A percentile compares a stretch with the other conserved stretches of the same genome.
Conservation (phyloP, 2,113 vertebrate genomes). For the Electrona antarctica region DNA sequence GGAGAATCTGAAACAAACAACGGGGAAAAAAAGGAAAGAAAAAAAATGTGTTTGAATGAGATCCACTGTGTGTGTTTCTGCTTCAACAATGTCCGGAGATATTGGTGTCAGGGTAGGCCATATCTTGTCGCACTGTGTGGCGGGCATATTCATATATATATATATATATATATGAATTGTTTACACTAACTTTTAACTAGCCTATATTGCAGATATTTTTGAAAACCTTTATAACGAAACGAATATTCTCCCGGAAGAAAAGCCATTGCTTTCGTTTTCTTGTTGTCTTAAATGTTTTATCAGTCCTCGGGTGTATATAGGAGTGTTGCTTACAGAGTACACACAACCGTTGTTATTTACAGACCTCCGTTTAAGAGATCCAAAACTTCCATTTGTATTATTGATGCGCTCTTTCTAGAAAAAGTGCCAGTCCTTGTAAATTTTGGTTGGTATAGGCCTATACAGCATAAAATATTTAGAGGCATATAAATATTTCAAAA, state of each 20-base stretch:
- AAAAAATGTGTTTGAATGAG: conserved; percentile 66
- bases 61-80: conserved; percentile 57
- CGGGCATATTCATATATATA: background rate
- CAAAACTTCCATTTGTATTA: conserved; percentile 60
- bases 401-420: conserved; percentile 54
- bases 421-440: conserved; percentile 53
- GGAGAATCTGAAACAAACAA: conserved; percentile 28
- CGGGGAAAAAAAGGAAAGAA: conserved; percentile 16
- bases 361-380: conserved; percentile 65
- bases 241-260: background rate
- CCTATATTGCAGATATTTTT: no score
- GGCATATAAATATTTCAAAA: conserved; percentile 65
- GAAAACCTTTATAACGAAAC: background rate
- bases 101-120: conserved; percentile 75
- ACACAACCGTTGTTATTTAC: conserved; percentile 63
- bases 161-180: no score
- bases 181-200: no score
- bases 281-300: conserved; percentile 55
- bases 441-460: conserved; percentile 49
- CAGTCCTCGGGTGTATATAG: conserved; percentile 21
- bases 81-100: conserved; percentile 63
- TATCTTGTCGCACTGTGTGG: conserved; percentile 5
- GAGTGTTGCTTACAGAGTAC: conserved; percentile 57
- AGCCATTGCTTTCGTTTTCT: background rate
- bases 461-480: conserved; percentile 73